Evolutionary conservation across 2,888 invertebrate species (phyloP).

Genomic region (Molanna angustata): DNA sequence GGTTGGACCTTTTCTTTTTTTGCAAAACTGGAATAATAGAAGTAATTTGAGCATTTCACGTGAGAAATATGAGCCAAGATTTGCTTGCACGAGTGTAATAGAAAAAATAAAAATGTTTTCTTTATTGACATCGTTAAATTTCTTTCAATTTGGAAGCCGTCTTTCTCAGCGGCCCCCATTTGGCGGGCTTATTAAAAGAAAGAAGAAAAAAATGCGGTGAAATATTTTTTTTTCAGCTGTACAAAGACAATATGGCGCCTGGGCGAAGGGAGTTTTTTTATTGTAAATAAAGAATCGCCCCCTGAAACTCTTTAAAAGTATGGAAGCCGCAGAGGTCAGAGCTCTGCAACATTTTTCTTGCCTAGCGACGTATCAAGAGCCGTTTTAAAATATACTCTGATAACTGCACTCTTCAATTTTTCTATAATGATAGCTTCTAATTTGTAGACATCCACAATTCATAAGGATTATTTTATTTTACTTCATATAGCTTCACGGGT

Average conservation of each 20-base stretch:
- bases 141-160: constrained; percentile 18
- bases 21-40: not conserved
- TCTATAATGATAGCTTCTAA: too few relatives aligned
- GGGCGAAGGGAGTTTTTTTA: not conserved
- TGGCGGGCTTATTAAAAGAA: constrained; percentile 18
- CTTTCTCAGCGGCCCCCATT: constrained; percentile 8
- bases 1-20: too few relatives aligned
- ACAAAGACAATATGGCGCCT: constrained; percentile 19
- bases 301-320: constrained; percentile 5
- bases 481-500: too few relatives aligned
- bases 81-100: constrained; percentile 12
- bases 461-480: too few relatives aligned
- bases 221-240: constrained; percentile 11
- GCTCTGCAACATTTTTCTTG: constrained; percentile 3
- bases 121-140: constrained; percentile 22
- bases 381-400: too few relatives aligned
- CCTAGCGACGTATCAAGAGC: too few relatives aligned
- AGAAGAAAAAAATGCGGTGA: constrained; percentile 11
- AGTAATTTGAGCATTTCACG: constrained; percentile 13
- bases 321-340: not conserved
- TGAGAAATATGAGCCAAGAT: constrained; percentile 12
- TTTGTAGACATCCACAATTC: too few relatives aligned
- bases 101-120: constrained; percentile 21
- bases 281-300: constrained; percentile 5
- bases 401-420: too few relatives aligned